Evolutionary conservation across 1,140 invertebrate species (phyloP), one percentile per base, ranked within the genome.

Genomic region (Matsumurasca onukii): DNA sequence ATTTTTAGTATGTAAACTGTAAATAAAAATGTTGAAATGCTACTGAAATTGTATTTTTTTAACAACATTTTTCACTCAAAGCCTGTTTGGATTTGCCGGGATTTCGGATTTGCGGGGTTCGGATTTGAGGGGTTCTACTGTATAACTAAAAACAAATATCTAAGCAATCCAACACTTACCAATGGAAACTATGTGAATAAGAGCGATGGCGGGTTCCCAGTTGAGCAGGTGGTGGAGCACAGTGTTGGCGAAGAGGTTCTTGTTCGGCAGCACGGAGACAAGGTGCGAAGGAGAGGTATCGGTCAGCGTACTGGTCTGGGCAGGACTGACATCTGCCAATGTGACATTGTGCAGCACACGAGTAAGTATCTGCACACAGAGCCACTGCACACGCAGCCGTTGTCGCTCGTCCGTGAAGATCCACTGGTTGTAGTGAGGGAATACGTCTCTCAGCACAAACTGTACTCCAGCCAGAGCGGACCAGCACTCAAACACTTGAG

Each of bases 391-490:
- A 22, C 48, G 48, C 2, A 67, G 30, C n/a, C 66, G 66, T 5
- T 67, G 48, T 12, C 24, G 9, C 24, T 52, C 48, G 49, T 67
- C 66, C 2, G 15, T 31, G 31, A 52, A 67, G 22, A 31, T 55
- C 66, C 66, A 67, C 45, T 49, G 31, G 30, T 67, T 49, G 49
- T 67, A 67, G 30, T 67, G 66, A 9, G 66, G 66, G 20, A 67
- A 57, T 1, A 67, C 66, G 20, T 67, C 66, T 30, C 66, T 27
- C 29, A 67, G 17, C 1, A 67, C 66, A 34, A 67, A 67, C 66
- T 55, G 49, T 30, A 67, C 25, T 25, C 66, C 66, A 1, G 66
- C 66, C 51, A 67, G 22, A 22, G 66, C 29, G 2, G 52, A 2
- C 66, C 66, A 67, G 1, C 24, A 59, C 25, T 59, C 55, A 29